phyloP scores from a whole-genome alignment of 2,797 vertebrate species.

The Amazonetta brasiliensis region DNA sequence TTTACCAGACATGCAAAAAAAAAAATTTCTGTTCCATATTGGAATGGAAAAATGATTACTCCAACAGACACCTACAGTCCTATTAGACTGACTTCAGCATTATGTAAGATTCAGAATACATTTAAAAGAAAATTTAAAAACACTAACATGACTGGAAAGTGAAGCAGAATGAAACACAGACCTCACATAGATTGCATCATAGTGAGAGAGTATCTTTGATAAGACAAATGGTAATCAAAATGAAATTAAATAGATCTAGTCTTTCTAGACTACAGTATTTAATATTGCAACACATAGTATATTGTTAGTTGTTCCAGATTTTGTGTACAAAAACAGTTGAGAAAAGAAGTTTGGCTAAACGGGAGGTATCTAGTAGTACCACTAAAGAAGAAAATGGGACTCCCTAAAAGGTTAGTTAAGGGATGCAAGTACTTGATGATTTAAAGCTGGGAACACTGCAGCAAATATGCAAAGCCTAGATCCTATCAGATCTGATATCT shows the following conservation, averaged over 20 bases:
- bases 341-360: neutral
- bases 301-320: neutral
- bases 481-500: neutral
- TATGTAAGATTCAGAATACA: neutral
- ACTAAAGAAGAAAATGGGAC: neutral
- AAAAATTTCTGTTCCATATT: neutral
- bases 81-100: constrained; percentile 7
- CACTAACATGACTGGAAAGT: neutral
- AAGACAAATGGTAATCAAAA: neutral
- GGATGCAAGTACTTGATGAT: fast-evolving
- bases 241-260: neutral
- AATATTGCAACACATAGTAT: neutral
- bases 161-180: neutral
- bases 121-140: neutral
- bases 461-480: neutral
- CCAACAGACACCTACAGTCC: neutral
- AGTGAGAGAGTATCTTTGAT: neutral
- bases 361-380: neutral
- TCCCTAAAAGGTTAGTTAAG: neutral
- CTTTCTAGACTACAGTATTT: neutral
- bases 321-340: neutral
- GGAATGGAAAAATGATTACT: constrained; percentile 15
- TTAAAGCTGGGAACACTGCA: neutral
- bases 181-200: neutral
- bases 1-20: neutral